Evolutionary conservation across 2,797 vertebrate genomes (phyloP).

Genomic region (Aphelocoma californica): DNA sequence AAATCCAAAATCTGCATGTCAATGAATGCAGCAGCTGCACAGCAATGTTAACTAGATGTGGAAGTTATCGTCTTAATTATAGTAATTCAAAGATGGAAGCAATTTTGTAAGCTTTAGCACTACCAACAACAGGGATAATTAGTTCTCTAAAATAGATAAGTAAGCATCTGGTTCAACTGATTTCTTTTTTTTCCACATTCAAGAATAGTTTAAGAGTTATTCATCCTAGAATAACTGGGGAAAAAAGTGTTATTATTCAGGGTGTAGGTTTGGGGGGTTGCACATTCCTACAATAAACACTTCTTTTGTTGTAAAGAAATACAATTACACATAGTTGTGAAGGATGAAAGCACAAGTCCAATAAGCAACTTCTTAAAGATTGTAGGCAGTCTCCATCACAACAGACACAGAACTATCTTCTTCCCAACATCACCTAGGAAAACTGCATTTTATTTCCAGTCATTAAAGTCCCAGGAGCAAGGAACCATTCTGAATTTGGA

Average conservation of each 20-base stretch:
- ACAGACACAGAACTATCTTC: not conserved
- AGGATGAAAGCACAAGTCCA: not conserved
- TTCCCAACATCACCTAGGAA: not conserved
- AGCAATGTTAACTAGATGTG: constrained; percentile 68
- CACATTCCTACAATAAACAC: not conserved
- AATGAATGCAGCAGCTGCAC: constrained; percentile 77
- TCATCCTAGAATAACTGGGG: constrained; percentile 39
- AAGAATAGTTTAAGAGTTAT: constrained; percentile 61
- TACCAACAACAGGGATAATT: constrained; percentile 73
- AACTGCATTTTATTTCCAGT: not conserved
- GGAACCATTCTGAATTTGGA: not conserved
- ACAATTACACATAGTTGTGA: not conserved
- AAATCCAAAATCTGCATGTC: constrained; percentile 70
- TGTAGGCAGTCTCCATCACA: not conserved
- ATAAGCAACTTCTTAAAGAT: not conserved
- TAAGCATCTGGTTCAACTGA: constrained; percentile 64
- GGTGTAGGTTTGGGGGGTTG: not conserved
- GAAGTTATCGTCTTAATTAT: constrained; percentile 80
- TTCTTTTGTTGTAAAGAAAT: not conserved
- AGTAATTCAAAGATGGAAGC: constrained; percentile 78
- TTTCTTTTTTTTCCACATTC: constrained; percentile 7
- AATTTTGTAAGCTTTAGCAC: constrained; percentile 66
- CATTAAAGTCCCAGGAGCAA: not conserved
- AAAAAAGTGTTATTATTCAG: not conserved
- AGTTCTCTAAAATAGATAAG: constrained; percentile 73